Base-by-base conservation (phyloP, 2,113 vertebrate genomes). In the Garra rufa region DNA sequence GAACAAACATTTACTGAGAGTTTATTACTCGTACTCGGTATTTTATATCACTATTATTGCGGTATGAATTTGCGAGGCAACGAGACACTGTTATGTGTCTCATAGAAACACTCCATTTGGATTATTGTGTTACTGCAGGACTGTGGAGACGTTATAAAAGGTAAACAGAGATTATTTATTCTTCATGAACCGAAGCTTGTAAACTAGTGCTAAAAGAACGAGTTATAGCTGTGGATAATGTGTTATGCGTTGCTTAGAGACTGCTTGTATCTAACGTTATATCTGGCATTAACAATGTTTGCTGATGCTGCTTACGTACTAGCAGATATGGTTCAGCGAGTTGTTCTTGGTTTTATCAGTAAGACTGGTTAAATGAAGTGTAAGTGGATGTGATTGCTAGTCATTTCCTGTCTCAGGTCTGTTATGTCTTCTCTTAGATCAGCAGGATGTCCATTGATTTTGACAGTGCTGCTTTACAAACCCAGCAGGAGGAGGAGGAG, bases 391-490 rank as follows among this genome's bases (percentile, higher is more conserved):
- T 0, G 46, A 50, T 26, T 75, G 26, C 24, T 48, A 43, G 73
- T 75, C 6, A 50, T 50, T 50, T 77, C 75, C 75, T 57, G 75
- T 34, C 38, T 63, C 55, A 79, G 17, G 0, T 59, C 38, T 80
- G 57, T 67, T 4, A 11, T 34, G 19, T 50, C 14, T 61, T 7
- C 9, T 81, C 46, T 67, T n/a, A 30, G 44, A 19, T 38, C 44
- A 15, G 19, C 34, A 67, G 69, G n/a, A 95, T 95, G 95, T 95
- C 95, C 9, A 94, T 95, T 71, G 94, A 95, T 85, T 95, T 95
- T 82, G 94, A 94, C 83, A 93, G 93, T 13, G 93, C 91, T 86
- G 93, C 94, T 81, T 90, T 95, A 77, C 93, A 94, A 88, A 94
- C 92, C 7, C 94, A 94, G 69, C 93, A 95, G 26, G 95, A 95